Evolutionary conservation across 2,888 invertebrate genomes (phyloP).

Genomic region (Xanthorhoe designata): DNA sequence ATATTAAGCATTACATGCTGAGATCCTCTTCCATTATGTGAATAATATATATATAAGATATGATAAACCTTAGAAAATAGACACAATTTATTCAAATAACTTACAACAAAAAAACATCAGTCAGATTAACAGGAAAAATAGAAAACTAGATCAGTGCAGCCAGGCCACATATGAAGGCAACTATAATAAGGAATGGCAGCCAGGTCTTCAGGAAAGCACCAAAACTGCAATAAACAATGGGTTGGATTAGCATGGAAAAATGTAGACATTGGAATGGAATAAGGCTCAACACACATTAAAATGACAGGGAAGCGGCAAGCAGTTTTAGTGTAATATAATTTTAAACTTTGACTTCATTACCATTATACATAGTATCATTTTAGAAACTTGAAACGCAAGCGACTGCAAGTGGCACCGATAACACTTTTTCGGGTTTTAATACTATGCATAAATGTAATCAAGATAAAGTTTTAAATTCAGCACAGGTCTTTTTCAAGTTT

Average conservation of each 20-base stretch:
- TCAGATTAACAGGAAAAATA: slow-evolving; percentile 19
- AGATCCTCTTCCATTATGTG: not conserved
- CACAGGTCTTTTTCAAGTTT: too few relatives aligned
- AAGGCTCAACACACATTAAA: not conserved
- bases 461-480: too few relatives aligned
- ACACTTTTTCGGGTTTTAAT: too few relatives aligned
- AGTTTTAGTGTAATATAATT: too few relatives aligned
- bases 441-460: too few relatives aligned
- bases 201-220: slow-evolving; percentile 92
- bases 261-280: too few relatives aligned
- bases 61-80: slow-evolving; percentile 20
- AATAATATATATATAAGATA: slow-evolving; percentile 7
- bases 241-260: not conserved
- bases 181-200: slow-evolving; percentile 90
- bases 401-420: too few relatives aligned
- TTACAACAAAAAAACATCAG: slow-evolving; percentile 32
- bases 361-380: too few relatives aligned
- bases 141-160: slow-evolving; percentile 63
- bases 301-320: too few relatives aligned
- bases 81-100: slow-evolving; percentile 19
- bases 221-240: slow-evolving; percentile 79
- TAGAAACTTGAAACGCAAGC: too few relatives aligned
- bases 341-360: too few relatives aligned
- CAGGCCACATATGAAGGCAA: slow-evolving; percentile 69
- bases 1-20: not conserved